Conservation (phyloP, 2,113 vertebrate species). For the Triplophysa rosa region DNA sequence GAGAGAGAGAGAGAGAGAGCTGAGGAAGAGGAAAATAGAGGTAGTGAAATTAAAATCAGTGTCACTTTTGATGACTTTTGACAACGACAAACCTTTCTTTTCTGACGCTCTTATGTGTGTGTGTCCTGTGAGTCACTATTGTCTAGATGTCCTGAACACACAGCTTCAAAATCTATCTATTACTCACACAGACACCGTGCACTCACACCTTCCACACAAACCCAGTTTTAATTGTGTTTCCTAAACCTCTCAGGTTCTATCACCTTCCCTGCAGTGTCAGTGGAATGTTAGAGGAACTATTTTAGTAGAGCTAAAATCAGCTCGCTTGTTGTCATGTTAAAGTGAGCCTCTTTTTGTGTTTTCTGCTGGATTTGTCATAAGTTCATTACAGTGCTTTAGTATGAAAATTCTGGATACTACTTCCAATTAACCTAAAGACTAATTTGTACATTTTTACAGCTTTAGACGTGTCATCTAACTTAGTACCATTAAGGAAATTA, state of each 20-base stretch:
- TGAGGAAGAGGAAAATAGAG: neutral
- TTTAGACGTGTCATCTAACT: no score
- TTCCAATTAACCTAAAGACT: no score
- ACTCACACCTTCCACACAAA: neutral
- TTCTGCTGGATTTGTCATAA: neutral
- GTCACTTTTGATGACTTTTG: conserved; percentile 10
- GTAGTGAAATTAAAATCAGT: conserved; percentile 61
- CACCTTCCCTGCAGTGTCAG: conserved; percentile 20
- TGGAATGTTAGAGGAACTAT: conserved; percentile 22
- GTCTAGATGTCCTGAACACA: neutral
- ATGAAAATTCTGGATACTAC: no score
- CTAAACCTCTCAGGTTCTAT: conserved; percentile 11
- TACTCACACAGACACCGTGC: neutral
- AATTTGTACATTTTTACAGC: no score
- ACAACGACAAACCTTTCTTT: conserved; percentile 50
- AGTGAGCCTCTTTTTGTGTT: neutral
- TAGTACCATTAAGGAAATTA: no score
- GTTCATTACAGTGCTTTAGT: neutral
- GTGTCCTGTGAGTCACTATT: neutral
- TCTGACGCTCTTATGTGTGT: conserved; percentile 13
- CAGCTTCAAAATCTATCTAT: neutral
- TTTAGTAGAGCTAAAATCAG: conserved; percentile 10
- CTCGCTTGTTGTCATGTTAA: conserved; percentile 12
- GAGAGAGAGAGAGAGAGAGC: conserved; percentile 13
- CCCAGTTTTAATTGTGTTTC: conserved; percentile 25